A percentile compares a stretch with the other conserved stretches of the same genome.
phyloP scores from a whole-genome alignment of 2,113 vertebrate genomes.

The Alectura lathami region DNA sequence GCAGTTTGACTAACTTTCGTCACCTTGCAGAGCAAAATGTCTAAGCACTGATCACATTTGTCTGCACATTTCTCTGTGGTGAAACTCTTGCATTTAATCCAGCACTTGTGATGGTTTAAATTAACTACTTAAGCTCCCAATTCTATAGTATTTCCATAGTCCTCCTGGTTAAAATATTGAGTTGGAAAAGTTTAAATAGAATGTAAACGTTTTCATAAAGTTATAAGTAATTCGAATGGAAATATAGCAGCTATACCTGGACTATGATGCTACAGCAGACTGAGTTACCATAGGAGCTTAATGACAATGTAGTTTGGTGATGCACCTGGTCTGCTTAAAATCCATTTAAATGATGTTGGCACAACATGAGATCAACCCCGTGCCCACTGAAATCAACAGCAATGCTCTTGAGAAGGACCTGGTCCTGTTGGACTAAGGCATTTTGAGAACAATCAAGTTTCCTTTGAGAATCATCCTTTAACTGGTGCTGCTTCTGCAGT shows the following conservation, averaged over 20 bases:
- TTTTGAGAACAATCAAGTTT: background rate
- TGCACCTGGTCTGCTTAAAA: background rate
- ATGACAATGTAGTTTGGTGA: background rate
- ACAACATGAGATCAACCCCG: background rate
- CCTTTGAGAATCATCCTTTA: background rate
- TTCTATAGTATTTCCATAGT: background rate
- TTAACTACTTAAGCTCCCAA: background rate
- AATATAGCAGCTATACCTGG: background rate
- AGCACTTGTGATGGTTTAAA: background rate
- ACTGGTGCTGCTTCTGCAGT: too few species aligned
- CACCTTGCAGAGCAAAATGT: background rate
- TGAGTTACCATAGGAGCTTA: background rate
- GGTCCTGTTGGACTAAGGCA: background rate
- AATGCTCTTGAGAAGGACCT: background rate
- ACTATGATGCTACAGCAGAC: background rate
- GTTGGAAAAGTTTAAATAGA: background rate
- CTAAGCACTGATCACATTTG: background rate
- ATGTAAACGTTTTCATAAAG: background rate
- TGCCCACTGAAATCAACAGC: background rate
- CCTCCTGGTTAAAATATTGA: background rate
- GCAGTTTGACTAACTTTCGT: background rate
- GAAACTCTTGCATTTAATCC: background rate
- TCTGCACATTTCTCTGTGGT: background rate
- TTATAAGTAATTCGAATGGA: too few species aligned
- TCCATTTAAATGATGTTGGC: background rate